Conservation (phyloP, 2,113 vertebrate genomes). For the Gobius niger region DNA sequence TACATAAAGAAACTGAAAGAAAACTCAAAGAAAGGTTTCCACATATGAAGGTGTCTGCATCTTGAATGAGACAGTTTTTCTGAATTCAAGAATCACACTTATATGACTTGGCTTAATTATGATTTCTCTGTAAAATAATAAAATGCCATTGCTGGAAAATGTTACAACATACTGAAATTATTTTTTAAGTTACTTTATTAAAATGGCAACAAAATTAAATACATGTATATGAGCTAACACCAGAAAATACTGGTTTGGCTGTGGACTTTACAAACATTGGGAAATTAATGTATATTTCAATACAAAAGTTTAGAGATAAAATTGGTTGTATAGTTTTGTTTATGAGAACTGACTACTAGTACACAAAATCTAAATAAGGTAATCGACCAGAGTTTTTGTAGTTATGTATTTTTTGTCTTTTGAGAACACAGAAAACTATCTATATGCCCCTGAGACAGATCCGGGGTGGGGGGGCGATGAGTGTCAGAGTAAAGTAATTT, state of each 20-base stretch:
- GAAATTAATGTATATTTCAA: not conserved
- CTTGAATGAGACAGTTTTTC: constrained; percentile 20
- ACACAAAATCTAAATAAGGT: constrained; percentile 21
- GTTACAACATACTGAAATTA: no score
- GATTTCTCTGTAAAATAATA: not conserved
- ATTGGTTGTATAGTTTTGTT: not conserved
- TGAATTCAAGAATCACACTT: not conserved
- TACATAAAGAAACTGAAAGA: constrained; percentile 59
- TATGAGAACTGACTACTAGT: constrained; percentile 11
- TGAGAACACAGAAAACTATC: no score
- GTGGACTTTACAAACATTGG: not conserved
- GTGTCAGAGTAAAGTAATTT: constrained; percentile 46
- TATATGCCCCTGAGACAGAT: no score
- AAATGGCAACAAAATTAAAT: constrained; percentile 7
- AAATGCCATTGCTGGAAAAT: not conserved
- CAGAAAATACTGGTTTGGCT: not conserved
- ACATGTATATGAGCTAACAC: not conserved
- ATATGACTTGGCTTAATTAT: not conserved
- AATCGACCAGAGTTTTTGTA: constrained; percentile 12
- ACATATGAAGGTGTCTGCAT: constrained; percentile 62
- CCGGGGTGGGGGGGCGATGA: no score
- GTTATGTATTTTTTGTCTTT: no score
- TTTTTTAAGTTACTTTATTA: no score
- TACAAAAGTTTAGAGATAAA: not conserved
- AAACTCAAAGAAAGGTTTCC: constrained; percentile 78